Evolutionary conservation across 2,797 vertebrate species (phyloP), one percentile per base, ranked within the genome.

Genomic region (Parotocinclus haroldoi): DNA sequence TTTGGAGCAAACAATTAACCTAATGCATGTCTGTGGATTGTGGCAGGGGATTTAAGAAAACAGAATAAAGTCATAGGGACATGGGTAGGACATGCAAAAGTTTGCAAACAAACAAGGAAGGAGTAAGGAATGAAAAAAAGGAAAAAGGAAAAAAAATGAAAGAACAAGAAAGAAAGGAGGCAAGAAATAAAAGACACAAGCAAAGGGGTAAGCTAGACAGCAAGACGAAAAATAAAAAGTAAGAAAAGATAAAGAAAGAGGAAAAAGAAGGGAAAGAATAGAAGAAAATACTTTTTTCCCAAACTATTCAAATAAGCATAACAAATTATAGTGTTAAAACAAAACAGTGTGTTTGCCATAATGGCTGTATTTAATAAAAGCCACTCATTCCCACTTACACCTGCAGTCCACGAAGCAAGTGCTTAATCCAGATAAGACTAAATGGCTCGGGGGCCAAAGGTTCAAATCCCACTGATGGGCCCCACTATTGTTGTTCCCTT

Each of bases 401-500:
- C 64, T 66, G 64, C 45, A 50, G 45, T 37, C 39, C 13, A 57
- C 11, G 11, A 27, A 40, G 12, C n/a, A 54, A 66, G 46, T 58
- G 45, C 46, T 18, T 55, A 60, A 54, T 69, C 56, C 56, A 54
- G 63, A 70, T 70, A 68, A 55, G 52, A 50, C 17, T 37, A 40
- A 69, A 54, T 12, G 3, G 17, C 37, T 66, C 27, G 7, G 50
- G 56, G n/a, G 50, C 49, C 45, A 63, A 9, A 7, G 49, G 54
- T 39, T 68, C 53, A 72, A 65, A 74, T 67, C 63, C 36, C n/a
- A 14, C 44, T 56, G 14, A 69, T 9, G 49, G 58, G 56, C 66
- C 58, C 48, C 42, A 51, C 17, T 58, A 67, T 72, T 65, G 57
- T 72, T 71, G 49, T 50, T 14, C 67, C 50, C 60, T 69, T 75